phyloP scores from a whole-genome alignment of 1,140 invertebrate genomes.

The Holotrichia oblita region DNA sequence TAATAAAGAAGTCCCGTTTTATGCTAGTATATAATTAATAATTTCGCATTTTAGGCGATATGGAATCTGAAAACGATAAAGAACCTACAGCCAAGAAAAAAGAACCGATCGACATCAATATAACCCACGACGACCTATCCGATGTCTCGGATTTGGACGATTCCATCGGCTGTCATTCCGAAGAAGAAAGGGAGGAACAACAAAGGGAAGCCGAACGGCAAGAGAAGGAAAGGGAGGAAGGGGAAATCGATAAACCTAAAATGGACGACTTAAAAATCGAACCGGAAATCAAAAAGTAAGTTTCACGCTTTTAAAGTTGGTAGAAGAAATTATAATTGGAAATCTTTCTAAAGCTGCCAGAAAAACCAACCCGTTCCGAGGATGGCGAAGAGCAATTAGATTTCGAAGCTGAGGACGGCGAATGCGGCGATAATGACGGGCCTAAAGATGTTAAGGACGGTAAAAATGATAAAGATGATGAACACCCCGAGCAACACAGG shows the following conservation, averaged over 20 bases:
- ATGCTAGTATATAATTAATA: too few relatives aligned
- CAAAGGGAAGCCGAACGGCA: conserved; percentile 10
- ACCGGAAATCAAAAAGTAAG: conserved; percentile 46
- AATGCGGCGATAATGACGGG: conserved; percentile 72
- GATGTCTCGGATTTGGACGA: conserved; percentile 86
- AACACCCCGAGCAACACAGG: conserved; percentile 52
- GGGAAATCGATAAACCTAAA: conserved; percentile 34
- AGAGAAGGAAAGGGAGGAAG: conserved; percentile 12
- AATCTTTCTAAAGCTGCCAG: conserved; percentile 40
- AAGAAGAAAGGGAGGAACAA: conserved; percentile 57
- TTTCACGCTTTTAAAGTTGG: neutral
- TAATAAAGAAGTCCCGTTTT: too few relatives aligned
- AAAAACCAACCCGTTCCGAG: conserved; percentile 62
- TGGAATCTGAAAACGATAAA: conserved; percentile 59
- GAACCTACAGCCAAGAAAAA: conserved; percentile 42
- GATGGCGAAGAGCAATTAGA: conserved; percentile 83
- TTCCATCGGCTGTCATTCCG: conserved; percentile 67
- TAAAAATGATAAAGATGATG: conserved; percentile 44
- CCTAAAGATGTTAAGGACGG: conserved; percentile 57
- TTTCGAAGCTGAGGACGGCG: conserved; percentile 87
- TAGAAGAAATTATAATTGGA: too few relatives aligned
- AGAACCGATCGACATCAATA: conserved; percentile 41
- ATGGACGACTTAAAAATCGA: neutral
- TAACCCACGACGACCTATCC: conserved; percentile 77
- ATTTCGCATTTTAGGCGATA: too few relatives aligned